Conservation (phyloP, 2,888 invertebrate species). For the Norana najaformis region DNA sequence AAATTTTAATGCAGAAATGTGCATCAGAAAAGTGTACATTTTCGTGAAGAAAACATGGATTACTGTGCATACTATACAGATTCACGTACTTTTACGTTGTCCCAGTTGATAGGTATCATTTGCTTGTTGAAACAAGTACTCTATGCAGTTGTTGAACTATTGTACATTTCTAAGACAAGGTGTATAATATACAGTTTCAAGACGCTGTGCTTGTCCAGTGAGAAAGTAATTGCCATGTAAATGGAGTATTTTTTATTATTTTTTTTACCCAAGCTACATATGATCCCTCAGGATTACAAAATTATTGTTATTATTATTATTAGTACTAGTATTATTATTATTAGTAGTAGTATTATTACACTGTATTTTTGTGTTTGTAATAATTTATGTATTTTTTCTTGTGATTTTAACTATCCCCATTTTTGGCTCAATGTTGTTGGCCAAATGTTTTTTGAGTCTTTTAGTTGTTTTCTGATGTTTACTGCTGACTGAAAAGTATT, state of each 20-base stretch:
- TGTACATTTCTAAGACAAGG: neutral
- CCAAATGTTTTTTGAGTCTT: too few species aligned
- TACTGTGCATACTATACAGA: neutral
- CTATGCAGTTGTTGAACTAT: neutral
- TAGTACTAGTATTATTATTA: neutral
- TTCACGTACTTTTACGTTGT: neutral
- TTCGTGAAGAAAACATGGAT: too few species aligned
- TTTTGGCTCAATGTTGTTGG: too few species aligned
- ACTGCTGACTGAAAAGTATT: too few species aligned
- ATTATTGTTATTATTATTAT: neutral
- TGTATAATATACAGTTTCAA: neutral
- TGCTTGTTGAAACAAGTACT: too few species aligned
- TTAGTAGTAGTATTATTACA: neutral
- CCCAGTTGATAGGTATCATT: neutral
- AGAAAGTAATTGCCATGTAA: neutral
- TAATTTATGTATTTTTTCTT: too few species aligned
- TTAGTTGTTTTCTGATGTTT: too few species aligned
- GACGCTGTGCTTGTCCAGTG: neutral
- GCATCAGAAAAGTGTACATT: neutral
- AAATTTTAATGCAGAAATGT: slow-evolving; percentile 13
- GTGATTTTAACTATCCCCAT: too few species aligned
- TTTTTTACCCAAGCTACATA: too few species aligned
- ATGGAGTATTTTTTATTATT: neutral
- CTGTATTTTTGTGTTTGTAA: too few species aligned
- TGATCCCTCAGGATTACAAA: too few species aligned